Base-by-base conservation (phyloP, 2,888 invertebrate genomes). In the Phytoseiulus persimilis region DNA sequence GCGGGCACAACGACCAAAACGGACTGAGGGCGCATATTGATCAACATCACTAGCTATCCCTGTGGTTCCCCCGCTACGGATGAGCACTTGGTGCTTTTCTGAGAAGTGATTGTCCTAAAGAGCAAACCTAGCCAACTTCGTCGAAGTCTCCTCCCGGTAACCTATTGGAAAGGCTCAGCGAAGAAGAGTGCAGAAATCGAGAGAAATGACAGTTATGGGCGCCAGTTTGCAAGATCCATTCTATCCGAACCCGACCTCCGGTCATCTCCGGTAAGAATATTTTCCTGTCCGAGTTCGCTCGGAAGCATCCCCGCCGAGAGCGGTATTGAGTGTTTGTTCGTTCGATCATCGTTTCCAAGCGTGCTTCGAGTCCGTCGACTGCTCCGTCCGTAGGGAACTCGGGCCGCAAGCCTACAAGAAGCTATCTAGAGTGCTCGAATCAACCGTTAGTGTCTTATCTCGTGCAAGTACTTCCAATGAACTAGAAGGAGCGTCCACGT, bases 251-350 rank as follows among this genome's bases (percentile, higher is more conserved):
- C 32, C 87, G 5, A 18, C 45, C 6, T 87, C 87, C 39, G 45
- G 32, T 45, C 45, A 87, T 45, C 33, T 87, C 14, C 87, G 87
- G 87, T 87, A 33, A 87, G 87, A 87, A 39, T 9, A 83, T 5
- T 3, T 5, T 31, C 2, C 83, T 6, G 14, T 6, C 14, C 31
- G 2, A 83, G 31, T 83, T 83, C 83, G 2, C 83, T 83, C 6
- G n/a, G 83, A 6, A 9, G 39, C 3, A 39, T 6, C 9, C 9
- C 39, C 9, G n/a, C 9, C 9, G 39, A 9, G 9, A 6, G 3
- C 9, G 39, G 39, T 39, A 9, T 39, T 39, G 3, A 39, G 39
- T 6, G 39, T 39, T 39, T 39, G 39, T 39, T 39, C 39, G 39
- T 65, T 65, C 18, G 65, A n/a, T 65, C 9, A 18, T 28, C 18